A percentile compares a stretch with the other conserved stretches of the same genome.
Evolutionary conservation across 1,140 invertebrate genomes (phyloP).

Genomic region (Drosophila kikkawai): DNA sequence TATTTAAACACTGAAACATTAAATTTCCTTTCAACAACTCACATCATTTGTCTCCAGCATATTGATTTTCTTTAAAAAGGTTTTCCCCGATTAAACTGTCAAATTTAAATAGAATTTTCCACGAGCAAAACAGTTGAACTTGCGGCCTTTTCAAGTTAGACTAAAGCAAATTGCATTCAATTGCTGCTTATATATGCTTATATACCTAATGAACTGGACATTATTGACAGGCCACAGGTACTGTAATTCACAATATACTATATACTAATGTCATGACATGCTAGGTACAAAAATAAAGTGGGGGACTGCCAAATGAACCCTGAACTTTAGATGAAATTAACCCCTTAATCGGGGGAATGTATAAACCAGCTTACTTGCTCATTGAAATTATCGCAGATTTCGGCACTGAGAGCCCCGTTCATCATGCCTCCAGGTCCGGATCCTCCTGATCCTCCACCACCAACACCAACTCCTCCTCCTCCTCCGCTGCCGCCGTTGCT

Average conservation of each 20-base stretch:
- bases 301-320: slow-evolving; percentile 32
- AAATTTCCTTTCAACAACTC: slow-evolving; percentile 17
- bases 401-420: slow-evolving; percentile 78
- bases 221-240: slow-evolving; percentile 61
- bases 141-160: slow-evolving; percentile 31
- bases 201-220: slow-evolving; percentile 58
- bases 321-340: slow-evolving; percentile 49
- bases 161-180: slow-evolving; percentile 57
- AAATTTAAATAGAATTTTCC: slow-evolving; percentile 4
- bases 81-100: slow-evolving; percentile 14
- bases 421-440: slow-evolving; percentile 64
- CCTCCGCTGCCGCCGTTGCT: slow-evolving; percentile 3
- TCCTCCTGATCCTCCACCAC: slow-evolving; percentile 15
- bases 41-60: slow-evolving; percentile 72
- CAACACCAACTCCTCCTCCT: slow-evolving; percentile 6
- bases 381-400: slow-evolving; percentile 84
- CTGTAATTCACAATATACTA: slow-evolving; percentile 9
- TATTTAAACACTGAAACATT: no score
- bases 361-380: slow-evolving; percentile 81
- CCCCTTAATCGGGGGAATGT: slow-evolving; percentile 2
- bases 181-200: slow-evolving; percentile 49
- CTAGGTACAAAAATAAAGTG: neutral
- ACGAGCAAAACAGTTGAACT: slow-evolving; percentile 14
- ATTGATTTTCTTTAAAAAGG: neutral
- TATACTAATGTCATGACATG: slow-evolving; percentile 20